phyloP scores from a whole-genome alignment of 2,888 invertebrate species.

The Ophion ventricosus region DNA sequence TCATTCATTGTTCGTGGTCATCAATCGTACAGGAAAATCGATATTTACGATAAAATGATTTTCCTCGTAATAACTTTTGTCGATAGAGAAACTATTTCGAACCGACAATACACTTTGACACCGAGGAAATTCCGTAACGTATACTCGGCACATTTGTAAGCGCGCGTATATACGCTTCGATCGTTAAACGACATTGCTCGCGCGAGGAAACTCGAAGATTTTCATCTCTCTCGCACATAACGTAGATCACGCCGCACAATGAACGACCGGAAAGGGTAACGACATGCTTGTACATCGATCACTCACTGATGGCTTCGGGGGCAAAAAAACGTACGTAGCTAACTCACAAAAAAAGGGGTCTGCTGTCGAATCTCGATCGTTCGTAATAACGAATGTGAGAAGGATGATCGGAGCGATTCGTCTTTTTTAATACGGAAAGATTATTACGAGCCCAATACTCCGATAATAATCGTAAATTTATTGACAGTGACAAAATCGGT shows the following conservation, averaged over 20 bases:
- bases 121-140: not conserved
- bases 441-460: slow-evolving; percentile 18
- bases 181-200: slow-evolving; percentile 60
- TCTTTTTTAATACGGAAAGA: slow-evolving; percentile 32
- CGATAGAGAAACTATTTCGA: not conserved
- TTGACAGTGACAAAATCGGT: slow-evolving; percentile 13
- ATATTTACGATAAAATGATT: not conserved
- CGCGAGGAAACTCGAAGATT: slow-evolving; percentile 54
- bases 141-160: slow-evolving; percentile 32
- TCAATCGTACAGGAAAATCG: too few relatives aligned
- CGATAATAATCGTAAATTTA: slow-evolving; percentile 41
- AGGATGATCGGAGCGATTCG: slow-evolving; percentile 29
- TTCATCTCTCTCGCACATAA: slow-evolving; percentile 71
- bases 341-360: slow-evolving; percentile 33
- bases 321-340: slow-evolving; percentile 40
- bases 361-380: slow-evolving; percentile 40
- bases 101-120: not conserved
- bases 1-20: too few relatives aligned
- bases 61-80: slow-evolving; percentile 1
- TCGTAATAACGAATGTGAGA: slow-evolving; percentile 45
- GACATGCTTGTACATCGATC: slow-evolving; percentile 75
- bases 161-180: slow-evolving; percentile 44
- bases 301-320: slow-evolving; percentile 67
- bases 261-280: slow-evolving; percentile 78
- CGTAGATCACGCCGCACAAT: slow-evolving; percentile 79